Conservation (phyloP, 2,888 invertebrate genomes). For the Trichopria drosophilae region DNA sequence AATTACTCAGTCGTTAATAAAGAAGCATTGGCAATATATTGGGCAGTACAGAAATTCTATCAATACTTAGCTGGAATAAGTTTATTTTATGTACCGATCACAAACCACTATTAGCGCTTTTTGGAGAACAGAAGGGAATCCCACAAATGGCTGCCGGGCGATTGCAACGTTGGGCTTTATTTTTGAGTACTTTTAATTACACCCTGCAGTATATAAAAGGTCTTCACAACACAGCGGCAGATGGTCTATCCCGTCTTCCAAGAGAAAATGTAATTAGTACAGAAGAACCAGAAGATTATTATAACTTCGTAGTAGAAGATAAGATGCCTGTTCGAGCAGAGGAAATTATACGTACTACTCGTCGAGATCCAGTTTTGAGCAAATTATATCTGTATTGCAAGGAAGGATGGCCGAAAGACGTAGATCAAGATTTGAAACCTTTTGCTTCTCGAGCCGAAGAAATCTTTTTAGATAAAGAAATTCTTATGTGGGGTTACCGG, state of each 20-base stretch:
- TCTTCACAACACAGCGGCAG: conserved; percentile 19
- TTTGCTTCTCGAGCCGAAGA: conserved; percentile 3
- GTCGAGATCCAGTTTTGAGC: conserved; percentile 4
- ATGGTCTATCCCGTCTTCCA: conserved; percentile 28
- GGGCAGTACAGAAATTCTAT: conserved; percentile 44
- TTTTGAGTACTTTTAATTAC: conserved; percentile 34
- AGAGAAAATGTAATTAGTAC: too few species aligned
- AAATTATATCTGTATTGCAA: conserved; percentile 14
- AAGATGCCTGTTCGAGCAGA: conserved; percentile 11
- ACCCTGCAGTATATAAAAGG: conserved; percentile 31
- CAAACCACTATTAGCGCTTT: conserved; percentile 42
- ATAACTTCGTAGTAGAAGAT: conserved; percentile 24
- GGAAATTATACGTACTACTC: conserved; percentile 3
- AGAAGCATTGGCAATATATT: conserved; percentile 48
- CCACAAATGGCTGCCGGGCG: conserved; percentile 46
- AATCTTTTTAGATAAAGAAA: conserved; percentile 22
- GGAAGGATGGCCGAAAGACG: conserved; percentile 23
- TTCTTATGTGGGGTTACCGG: conserved; percentile 39
- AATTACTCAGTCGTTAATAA: conserved; percentile 46
- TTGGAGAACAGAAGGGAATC: conserved; percentile 45
- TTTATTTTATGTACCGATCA: conserved; percentile 46
- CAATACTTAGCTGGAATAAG: conserved; percentile 46
- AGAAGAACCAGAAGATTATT: conserved; percentile 14
- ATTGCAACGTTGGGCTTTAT: conserved; percentile 43
- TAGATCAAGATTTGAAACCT: too few species aligned